Percentiles rank a stretch among this genome's conserved stretches.
phyloP scores from a whole-genome alignment of 37 sponge, comb jelly and placozoan species.

The Corticium candelabrum region DNA sequence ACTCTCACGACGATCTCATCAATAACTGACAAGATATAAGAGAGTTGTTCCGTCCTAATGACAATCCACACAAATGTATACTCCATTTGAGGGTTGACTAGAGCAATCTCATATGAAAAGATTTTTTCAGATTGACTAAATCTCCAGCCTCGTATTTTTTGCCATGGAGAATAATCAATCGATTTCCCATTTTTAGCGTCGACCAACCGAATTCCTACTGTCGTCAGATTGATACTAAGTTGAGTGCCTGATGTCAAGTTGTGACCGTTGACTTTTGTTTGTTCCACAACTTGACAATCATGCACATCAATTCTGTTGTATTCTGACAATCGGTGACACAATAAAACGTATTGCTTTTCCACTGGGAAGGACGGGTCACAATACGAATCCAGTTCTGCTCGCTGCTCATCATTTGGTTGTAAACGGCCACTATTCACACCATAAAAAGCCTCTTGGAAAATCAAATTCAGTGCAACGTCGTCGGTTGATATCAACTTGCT shows the following conservation, averaged over 20 bases:
- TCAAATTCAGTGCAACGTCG: background rate
- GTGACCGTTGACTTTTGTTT: background rate
- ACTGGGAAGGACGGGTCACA: background rate
- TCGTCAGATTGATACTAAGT: no score
- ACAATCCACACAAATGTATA: background rate
- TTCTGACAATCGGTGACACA: background rate
- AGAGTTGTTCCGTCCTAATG: background rate
- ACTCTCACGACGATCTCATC: background rate
- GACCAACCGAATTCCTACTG: background rate
- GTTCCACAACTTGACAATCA: background rate
- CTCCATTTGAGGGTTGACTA: background rate
- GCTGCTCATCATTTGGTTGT: background rate
- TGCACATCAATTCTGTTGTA: background rate
- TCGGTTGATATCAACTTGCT: background rate
- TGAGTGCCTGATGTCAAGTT: background rate
- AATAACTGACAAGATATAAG: background rate
- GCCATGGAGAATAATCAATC: background rate
- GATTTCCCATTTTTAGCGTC: background rate
- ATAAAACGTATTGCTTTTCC: background rate
- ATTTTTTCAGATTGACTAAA: background rate
- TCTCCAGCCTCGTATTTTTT: background rate
- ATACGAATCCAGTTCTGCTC: background rate
- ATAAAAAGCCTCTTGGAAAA: background rate
- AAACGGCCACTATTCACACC: background rate
- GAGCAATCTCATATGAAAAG: background rate